phyloP scores from a whole-genome alignment of 1,140 invertebrate species.

The Caerostris extrusa region DNA sequence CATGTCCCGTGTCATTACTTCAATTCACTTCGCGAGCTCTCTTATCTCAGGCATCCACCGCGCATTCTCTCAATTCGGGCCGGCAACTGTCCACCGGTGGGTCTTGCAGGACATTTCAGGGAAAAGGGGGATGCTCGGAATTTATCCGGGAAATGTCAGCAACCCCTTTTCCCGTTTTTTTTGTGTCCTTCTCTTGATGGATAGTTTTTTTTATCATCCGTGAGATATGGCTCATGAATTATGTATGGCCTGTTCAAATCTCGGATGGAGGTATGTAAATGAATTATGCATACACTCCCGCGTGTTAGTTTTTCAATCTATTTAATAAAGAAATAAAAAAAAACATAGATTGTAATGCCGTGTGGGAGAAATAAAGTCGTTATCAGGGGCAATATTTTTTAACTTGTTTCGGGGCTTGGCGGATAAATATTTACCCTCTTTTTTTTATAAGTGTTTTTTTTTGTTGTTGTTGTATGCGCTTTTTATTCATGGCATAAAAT shows the following conservation, averaged over 20 bases:
- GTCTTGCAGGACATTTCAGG: no score
- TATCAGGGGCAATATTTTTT: not conserved
- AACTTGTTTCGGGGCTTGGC: not conserved
- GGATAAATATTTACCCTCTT: constrained; percentile 9
- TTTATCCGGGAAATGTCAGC: not conserved
- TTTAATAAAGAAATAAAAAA: not conserved
- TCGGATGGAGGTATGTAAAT: not conserved
- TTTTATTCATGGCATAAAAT: no score
- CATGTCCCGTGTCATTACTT: no score
- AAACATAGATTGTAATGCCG: not conserved
- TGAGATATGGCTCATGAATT: not conserved
- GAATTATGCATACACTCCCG: not conserved
- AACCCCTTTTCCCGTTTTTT: not conserved
- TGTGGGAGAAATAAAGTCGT: not conserved
- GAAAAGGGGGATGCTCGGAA: not conserved
- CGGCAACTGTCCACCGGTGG: no score
- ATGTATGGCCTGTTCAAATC: not conserved
- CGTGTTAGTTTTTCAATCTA: constrained; percentile 11
- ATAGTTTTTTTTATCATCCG: not conserved
- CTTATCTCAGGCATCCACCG: no score
- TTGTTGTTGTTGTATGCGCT: no score
- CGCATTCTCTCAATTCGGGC: no score
- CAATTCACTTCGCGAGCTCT: no score
- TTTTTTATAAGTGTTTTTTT: not conserved
- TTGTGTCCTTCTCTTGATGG: no score